phyloP scores from a whole-genome alignment of 2,888 invertebrate genomes.

The Scaptomyza polygonia region DNA sequence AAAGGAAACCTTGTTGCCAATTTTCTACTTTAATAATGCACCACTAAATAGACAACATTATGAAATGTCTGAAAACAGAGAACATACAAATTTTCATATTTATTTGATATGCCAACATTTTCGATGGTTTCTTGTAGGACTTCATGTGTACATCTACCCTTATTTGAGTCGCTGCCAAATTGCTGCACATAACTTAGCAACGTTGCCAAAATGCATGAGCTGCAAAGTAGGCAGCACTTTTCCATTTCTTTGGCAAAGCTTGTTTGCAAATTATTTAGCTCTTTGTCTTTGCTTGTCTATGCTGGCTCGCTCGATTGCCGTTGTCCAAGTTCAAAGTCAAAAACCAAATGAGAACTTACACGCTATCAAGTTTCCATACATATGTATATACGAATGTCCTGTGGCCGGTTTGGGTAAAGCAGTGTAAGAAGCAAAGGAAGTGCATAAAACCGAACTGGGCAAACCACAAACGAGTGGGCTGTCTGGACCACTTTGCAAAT shows the following conservation, averaged over 20 bases:
- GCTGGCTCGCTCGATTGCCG: neutral
- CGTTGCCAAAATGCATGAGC: constrained; percentile 19
- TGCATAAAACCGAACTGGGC: constrained; percentile 28
- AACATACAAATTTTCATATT: neutral
- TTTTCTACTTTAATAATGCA: neutral
- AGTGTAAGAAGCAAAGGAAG: constrained; percentile 1
- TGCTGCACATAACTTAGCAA: neutral
- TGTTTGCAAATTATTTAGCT: constrained; percentile 1
- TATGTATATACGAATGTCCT: neutral
- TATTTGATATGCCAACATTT: neutral
- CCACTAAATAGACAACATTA: neutral
- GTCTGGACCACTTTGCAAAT: constrained; percentile 50
- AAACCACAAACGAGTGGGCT: constrained; percentile 61
- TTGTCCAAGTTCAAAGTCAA: constrained; percentile 49
- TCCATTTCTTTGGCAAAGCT: too few species aligned
- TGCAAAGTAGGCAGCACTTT: constrained; percentile 31
- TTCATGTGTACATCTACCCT: neutral
- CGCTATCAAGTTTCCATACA: constrained; percentile 31
- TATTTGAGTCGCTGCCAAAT: neutral
- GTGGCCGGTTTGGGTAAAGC: constrained; percentile 1
- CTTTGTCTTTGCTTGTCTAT: neutral
- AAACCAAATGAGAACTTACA: constrained; percentile 52
- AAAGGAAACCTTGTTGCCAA: neutral
- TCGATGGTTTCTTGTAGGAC: neutral
- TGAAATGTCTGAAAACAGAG: neutral